Percentiles rank a stretch among this genome's conserved stretches.
Conservation (phyloP, 2,113 vertebrate genomes). For the Chamaetylas fuelleborni region DNA sequence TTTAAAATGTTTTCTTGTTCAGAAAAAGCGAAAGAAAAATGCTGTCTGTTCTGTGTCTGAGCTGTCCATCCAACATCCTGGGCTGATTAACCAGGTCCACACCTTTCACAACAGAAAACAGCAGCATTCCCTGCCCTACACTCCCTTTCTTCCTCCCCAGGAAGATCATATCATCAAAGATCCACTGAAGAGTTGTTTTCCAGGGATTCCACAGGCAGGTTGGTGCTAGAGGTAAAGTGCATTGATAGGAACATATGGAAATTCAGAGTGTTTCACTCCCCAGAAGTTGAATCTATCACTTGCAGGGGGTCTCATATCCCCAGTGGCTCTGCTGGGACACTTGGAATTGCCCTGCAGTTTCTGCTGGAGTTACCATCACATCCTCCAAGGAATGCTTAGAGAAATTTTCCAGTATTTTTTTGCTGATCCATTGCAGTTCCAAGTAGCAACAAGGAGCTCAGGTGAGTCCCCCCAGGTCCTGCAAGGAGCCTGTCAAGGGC, state of each 20-base stretch:
- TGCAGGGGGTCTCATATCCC: accelerated
- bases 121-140: neutral
- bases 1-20: accelerated
- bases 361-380: neutral
- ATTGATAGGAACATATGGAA: neutral
- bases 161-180: neutral
- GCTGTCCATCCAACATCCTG: neutral
- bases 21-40: neutral
- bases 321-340: neutral
- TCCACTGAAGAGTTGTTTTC: neutral
- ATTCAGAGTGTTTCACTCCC: neutral
- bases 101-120: neutral
- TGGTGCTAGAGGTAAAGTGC: neutral
- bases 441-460: neutral
- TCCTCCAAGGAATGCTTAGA: neutral
- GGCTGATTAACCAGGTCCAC: neutral
- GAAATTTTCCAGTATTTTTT: neutral
- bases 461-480: neutral
- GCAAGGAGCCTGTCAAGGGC: neutral
- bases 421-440: neutral
- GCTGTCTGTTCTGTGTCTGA: neutral
- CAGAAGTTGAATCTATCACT: neutral
- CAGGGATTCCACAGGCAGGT: neutral
- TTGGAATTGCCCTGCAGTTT: neutral
- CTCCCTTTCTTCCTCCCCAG: neutral